Percentiles rank a stretch among this genome's conserved stretches.
Conservation (phyloP, 2,888 invertebrate genomes). For the Synanthedon andrenaeformis region DNA sequence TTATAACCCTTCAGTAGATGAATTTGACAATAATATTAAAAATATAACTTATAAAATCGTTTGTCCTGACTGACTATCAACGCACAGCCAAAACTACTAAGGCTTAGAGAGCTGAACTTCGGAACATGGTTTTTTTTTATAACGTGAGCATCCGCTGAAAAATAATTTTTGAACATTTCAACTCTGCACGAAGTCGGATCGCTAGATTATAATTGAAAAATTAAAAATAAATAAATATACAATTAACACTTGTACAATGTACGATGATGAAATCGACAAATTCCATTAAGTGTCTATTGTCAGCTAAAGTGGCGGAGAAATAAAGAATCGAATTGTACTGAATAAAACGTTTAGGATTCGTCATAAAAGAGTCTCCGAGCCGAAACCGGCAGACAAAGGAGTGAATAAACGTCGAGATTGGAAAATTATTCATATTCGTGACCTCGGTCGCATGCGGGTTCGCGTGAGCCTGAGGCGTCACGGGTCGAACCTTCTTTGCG, state of each 20-base stretch:
- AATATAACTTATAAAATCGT: too few relatives aligned
- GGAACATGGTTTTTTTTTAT: too few relatives aligned
- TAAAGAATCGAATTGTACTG: conserved; percentile 8
- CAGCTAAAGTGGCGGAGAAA: background rate
- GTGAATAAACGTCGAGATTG: conserved; percentile 45
- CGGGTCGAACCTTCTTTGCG: conserved; percentile 2
- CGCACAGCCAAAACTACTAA: too few relatives aligned
- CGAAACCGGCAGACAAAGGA: conserved; percentile 39
- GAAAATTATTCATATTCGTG: conserved; percentile 57
- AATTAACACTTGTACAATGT: background rate
- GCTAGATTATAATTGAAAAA: too few relatives aligned
- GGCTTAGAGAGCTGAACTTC: too few relatives aligned
- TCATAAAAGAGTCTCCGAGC: conserved; percentile 37
- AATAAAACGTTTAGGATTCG: conserved; percentile 34
- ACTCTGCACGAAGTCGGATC: too few relatives aligned
- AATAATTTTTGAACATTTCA: too few relatives aligned
- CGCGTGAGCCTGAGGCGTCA: background rate
- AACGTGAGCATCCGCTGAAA: too few relatives aligned
- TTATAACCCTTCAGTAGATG: too few relatives aligned
- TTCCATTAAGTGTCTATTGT: conserved; percentile 1
- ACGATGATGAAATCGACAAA: conserved; percentile 2
- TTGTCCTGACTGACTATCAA: too few relatives aligned
- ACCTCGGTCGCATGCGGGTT: conserved; percentile 16
- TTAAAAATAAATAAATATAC: too few relatives aligned
- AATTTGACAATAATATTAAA: too few relatives aligned